Evolutionary conservation across 2,888 invertebrate species (phyloP).

Genomic region (Tanaodytes sp.): DNA sequence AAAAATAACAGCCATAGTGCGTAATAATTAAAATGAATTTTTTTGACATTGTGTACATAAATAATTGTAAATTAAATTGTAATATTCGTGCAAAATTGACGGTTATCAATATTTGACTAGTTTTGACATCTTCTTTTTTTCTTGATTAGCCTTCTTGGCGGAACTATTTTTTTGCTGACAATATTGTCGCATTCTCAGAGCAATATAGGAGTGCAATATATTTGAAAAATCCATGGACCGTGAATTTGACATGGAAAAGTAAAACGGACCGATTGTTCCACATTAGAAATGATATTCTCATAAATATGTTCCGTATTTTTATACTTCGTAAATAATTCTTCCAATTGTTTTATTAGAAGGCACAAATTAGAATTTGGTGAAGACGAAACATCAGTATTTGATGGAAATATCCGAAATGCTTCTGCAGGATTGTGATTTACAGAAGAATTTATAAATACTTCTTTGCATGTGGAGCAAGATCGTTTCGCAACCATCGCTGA

Average conservation of each 20-base stretch:
- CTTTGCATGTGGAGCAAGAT: too few species aligned
- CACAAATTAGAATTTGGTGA: not conserved
- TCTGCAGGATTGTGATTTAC: too few species aligned
- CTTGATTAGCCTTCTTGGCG: not conserved
- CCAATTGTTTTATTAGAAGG: conserved; percentile 1
- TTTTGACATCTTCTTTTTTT: conserved; percentile 1
- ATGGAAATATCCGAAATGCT: not conserved
- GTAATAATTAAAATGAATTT: too few species aligned
- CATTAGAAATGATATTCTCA: not conserved
- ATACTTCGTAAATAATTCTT: not conserved
- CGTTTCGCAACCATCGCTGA: too few species aligned
- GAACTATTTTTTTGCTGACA: conserved; percentile 1
- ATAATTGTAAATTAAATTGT: too few species aligned
- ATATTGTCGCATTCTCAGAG: conserved; percentile 4
- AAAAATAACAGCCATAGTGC: too few species aligned
- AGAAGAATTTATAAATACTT: too few species aligned
- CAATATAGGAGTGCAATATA: not conserved
- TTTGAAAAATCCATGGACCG: not conserved
- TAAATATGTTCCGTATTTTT: not conserved
- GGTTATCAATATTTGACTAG: not conserved
- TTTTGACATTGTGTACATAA: too few species aligned
- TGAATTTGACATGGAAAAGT: not conserved
- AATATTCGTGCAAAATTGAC: not conserved
- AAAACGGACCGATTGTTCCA: not conserved
- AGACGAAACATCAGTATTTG: not conserved